These are phyloP conservation scores for Rhagonycha fulva DNA, from an alignment of 2,888 invertebrate species.

Conservation along the genomic window DNA sequence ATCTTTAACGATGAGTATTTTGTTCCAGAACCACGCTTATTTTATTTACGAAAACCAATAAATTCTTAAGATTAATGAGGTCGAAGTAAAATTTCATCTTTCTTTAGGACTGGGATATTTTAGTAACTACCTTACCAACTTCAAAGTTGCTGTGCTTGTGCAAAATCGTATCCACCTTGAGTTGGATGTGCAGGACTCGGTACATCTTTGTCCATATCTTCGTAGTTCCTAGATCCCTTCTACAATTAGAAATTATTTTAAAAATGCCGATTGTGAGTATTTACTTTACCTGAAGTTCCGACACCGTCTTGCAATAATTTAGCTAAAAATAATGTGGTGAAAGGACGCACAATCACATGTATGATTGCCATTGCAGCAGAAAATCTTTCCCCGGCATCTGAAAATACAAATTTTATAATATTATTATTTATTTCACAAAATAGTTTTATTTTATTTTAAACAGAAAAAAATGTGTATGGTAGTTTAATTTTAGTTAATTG, in stretches of 20 bases:
- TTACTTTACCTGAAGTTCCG: constrained; percentile 7
- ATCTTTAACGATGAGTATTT: not conserved
- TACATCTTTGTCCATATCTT: constrained; percentile 25
- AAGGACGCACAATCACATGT: constrained; percentile 20
- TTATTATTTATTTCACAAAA: not conserved
- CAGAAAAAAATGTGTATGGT: not conserved
- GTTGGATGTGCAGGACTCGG: constrained; percentile 3
- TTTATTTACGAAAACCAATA: not conserved
- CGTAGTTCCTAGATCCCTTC: constrained; percentile 21
- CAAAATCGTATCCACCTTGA: constrained; percentile 26
- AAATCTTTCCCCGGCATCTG: constrained; percentile 23
- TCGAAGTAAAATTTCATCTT: not conserved
- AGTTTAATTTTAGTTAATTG: not conserved
- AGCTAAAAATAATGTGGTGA: constrained; percentile 17
- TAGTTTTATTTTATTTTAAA: not conserved
- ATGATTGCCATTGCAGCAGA: constrained; percentile 27
- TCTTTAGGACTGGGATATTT: not conserved
- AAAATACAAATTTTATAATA: not conserved
- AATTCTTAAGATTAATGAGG: not conserved
- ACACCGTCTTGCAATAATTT: constrained; percentile 23
- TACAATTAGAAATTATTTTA: not conserved
- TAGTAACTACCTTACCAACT: not conserved
- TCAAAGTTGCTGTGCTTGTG: constrained; percentile 24
- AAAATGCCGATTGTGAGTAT: not conserved
- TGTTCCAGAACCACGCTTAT: not conserved